Evolutionary conservation across 2,113 vertebrate genomes (phyloP), one percentile per base, ranked within the genome.

Genomic region (Eptesicus fuscus): DNA sequence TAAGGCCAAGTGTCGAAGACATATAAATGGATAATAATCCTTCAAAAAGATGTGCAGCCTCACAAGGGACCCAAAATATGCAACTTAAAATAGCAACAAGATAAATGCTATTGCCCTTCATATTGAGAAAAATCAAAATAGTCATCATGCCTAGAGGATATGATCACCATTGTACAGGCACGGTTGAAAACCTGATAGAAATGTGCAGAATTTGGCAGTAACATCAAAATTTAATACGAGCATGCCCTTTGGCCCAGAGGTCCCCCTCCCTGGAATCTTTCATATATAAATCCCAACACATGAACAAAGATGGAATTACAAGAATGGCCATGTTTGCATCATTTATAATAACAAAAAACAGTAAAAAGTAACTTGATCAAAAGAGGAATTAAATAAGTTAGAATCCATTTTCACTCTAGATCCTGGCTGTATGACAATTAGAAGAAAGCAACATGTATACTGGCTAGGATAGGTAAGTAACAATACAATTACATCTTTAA

Each of bases 241-340:
- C 1, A 0, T 4, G n/a, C 4, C n/a, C 42, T n/a, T 63, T 3
- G 47, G 51, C 28, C 2, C 53, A 10, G 6, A 22, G 2, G 1
- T 10, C 11, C 53, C 51, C 1, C 4, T 5, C 18, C 25, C 69
- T 40, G 4, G 8, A 20, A 7, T 35, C 37, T 44, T 0, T 2
- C 28, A 18, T 37, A 6, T 5, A 3, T 9, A 35, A 20, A 67
- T 18, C 40, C 30, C 14, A 11, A 61, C 30, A 10, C 1, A 2
- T 13, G 20, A 0, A 23, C 80, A 14, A 16, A 61, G n/a, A 18
- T 0, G 7, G 1, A 11, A 16, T 7, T 23, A 11, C 28, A 35
- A 76, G 18, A 25, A 5, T 6, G 14, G 16, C n/a, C 6, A 1
- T 3, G 1, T 23, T 1, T 42, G 1, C 4, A 18, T 25, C 49